Base-by-base conservation (phyloP, 2,113 vertebrate species). In the Antidorcas marsupialis region DNA sequence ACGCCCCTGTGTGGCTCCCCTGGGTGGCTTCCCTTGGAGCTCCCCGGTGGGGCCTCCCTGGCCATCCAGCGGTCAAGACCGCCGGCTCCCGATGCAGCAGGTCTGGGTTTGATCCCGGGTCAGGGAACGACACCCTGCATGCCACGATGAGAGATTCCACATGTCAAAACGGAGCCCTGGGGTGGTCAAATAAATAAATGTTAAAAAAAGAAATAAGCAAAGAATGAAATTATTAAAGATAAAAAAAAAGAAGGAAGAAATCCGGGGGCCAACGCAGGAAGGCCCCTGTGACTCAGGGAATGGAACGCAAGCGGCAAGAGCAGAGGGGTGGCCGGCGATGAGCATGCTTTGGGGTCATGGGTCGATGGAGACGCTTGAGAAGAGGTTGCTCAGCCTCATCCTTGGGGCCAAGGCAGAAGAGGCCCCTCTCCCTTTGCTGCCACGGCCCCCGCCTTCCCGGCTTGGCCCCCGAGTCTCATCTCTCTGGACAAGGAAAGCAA, bases 351-450 rank as follows among this genome's bases (percentile, higher is more conserved):
- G 30, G 23, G 53, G 45, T 17, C 57, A 1, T 0, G 3, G 14
- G 57, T 7, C 25, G 60, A 11, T 1, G 14, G 43, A 33, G 43
- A 91, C 6, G 1, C 33, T 81, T 39, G 33, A 43, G 79, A 55
- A 30, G 62, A 30, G 50, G 43, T 25, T 43, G 17, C 21, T 13
- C 11, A 23, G 52, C 16, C 6, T 74, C 14, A 19, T 17, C 27
- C 0, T 1, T 52, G n/a, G 57, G 27, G 19, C 36, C 17, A 9
- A 27, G 43, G 45, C 7, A 33, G 9, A 15, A 17, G 33, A 4
- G 0, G 0, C 3, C 19, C 6, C 19, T 53, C 43, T 23, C 0
- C 17, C 89, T 39, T 15, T n/a, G 7, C 11, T 0, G 8, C 21
- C 3, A 8, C 6, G 1, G 1, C 8, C n/a, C 11, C n/a, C 2